Conservation (phyloP, 1,140 invertebrate genomes). For the Drosophila simulans region DNA sequence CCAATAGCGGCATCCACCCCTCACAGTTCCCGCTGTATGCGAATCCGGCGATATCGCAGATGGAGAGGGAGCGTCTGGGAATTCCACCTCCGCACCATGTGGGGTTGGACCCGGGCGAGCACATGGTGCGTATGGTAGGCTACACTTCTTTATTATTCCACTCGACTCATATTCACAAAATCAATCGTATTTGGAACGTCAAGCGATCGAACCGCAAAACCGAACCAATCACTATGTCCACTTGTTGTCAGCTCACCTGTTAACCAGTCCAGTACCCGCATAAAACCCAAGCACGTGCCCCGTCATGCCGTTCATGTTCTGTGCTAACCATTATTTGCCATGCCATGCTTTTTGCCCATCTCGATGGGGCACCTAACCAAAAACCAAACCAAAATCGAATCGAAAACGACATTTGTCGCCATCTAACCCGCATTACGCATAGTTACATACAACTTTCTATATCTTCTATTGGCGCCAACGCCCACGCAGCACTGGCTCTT, state of each 20-base stretch:
- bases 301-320: slow-evolving; percentile 51
- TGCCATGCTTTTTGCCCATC: slow-evolving; percentile 35
- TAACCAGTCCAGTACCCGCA: slow-evolving; percentile 48
- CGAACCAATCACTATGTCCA: slow-evolving; percentile 69
- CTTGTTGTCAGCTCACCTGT: slow-evolving; percentile 52
- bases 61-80: slow-evolving; percentile 95
- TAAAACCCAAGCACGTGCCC: slow-evolving; percentile 39
- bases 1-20: slow-evolving; percentile 86
- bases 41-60: slow-evolving; percentile 89
- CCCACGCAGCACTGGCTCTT: slow-evolving; percentile 76
- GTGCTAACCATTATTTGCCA: slow-evolving; percentile 57
- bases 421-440: slow-evolving; percentile 51
- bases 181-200: slow-evolving; percentile 84
- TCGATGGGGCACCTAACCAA: slow-evolving; percentile 39
- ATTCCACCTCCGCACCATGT: slow-evolving; percentile 88
- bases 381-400: slow-evolving; percentile 19
- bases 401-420: slow-evolving; percentile 33
- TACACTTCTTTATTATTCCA: slow-evolving; percentile 86
- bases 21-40: slow-evolving; percentile 87
- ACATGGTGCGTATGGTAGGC: slow-evolving; percentile 85
- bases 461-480: slow-evolving; percentile 42
- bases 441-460: slow-evolving; percentile 53
- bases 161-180: slow-evolving; percentile 82
- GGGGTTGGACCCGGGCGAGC: slow-evolving; percentile 86
- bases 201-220: slow-evolving; percentile 52